Base-by-base conservation (phyloP, 2,113 vertebrate species). In the Bos indicus region DNA sequence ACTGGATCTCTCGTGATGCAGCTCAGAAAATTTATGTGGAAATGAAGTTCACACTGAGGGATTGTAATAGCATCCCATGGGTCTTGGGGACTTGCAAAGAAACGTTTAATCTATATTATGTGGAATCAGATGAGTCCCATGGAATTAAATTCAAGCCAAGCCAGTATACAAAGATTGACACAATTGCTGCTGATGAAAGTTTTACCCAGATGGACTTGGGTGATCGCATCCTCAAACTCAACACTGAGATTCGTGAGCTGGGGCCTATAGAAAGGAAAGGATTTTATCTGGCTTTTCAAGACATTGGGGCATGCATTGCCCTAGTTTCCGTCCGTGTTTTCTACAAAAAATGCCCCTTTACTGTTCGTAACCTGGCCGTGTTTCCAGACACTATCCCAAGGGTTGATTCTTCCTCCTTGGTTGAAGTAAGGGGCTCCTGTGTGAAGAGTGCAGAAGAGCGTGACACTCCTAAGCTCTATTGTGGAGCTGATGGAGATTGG, bases 131-230 rank as follows among this genome's bases (percentile, higher is more conserved):
- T n/a, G 99, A 99, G 82, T 98, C 99, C 30, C 99, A 99, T 12
- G 98, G 98, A 89, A 98, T 99, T 82, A 99, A 99, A 97, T 99
- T 99, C 98, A 99, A 99, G 96, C 98, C 99, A 40, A 98, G 93
- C 23, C 99, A 99, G 91, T 99, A 99, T 98, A 99, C 98, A 46
- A 99, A 99, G 98, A 99, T 99, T 5, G 99, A 99, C 97, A 99
- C 99, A 80, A 99, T 99, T 92, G 99, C 99, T 4, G 99, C 99
- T 1, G 99, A 99, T 52, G 99, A 99, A 98, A 99, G 99, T 98
- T 99, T 99, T 94, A 99, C 99, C 36, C 99, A 99, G 98, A 99
- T 99, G 99, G 99, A 99, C 97, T 98, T 99, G 48, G 99, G 99
- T 2, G 99, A 99, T 97, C 99, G 99, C 54, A 99, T 99, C 98